These are phyloP conservation scores for Scortum barcoo DNA, from an alignment of 2,113 vertebrate species.

Conservation along the genomic window DNA sequence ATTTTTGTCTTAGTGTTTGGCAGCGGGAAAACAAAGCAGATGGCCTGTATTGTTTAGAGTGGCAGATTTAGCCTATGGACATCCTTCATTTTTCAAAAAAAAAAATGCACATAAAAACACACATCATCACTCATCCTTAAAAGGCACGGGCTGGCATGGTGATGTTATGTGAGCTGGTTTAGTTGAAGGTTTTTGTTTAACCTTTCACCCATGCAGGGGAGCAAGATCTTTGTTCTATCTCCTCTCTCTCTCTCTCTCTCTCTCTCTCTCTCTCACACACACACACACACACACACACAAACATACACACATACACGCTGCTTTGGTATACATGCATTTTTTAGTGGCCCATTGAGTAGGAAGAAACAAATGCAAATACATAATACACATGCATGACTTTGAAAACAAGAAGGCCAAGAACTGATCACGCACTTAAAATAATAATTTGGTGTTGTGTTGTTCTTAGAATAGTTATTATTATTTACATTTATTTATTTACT, in stretches of 20 bases:
- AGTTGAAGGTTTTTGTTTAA: conserved; percentile 17
- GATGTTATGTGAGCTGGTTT: conserved; percentile 3
- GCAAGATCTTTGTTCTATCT: too few species aligned
- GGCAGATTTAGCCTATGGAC: conserved; percentile 18
- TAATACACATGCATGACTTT: neutral
- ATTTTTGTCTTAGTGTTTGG: neutral
- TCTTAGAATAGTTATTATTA: too few species aligned
- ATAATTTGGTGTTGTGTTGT: too few species aligned
- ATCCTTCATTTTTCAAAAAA: conserved; percentile 12
- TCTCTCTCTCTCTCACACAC: too few species aligned
- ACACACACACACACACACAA: neutral
- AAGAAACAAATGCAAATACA: neutral
- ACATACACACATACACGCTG: neutral
- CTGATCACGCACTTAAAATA: too few species aligned
- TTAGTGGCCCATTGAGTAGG: neutral
- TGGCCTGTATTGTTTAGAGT: conserved; percentile 44
- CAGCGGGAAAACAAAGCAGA: conserved; percentile 37
- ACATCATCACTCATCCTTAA: conserved; percentile 1
- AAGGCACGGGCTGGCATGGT: neutral
- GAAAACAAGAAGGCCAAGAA: neutral
- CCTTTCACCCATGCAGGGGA: conserved; percentile 12
- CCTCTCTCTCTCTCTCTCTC: too few species aligned
- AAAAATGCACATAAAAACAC: neutral
- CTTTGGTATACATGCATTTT: neutral
- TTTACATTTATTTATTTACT: too few species aligned